Evolutionary conservation across 2,888 invertebrate species (phyloP).

Genomic region (Cataglyphis cursor): DNA sequence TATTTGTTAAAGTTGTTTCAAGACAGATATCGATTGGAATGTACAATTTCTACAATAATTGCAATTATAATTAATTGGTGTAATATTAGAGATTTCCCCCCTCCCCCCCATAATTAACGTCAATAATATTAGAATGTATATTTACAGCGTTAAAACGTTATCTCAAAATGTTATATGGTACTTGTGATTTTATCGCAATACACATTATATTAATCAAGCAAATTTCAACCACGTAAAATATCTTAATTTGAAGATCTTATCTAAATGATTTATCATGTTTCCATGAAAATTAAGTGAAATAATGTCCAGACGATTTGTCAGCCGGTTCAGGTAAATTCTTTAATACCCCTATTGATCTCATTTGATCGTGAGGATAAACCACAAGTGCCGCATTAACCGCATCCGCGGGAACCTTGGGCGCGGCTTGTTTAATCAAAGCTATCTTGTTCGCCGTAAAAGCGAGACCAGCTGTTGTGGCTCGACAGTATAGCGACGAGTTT

Average conservation of each 20-base stretch:
- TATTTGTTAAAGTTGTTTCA: conserved; percentile 33
- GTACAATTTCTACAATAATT: background rate
- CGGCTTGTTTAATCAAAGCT: conserved; percentile 71
- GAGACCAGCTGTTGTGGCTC: conserved; percentile 71
- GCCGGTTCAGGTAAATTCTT: conserved; percentile 40
- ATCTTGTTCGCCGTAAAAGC: conserved; percentile 70
- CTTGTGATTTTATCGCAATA: background rate
- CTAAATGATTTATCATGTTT: background rate
- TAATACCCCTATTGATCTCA: conserved; percentile 37
- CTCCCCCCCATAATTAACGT: conserved; percentile 4
- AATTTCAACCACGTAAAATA: background rate
- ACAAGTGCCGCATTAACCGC: conserved; percentile 57
- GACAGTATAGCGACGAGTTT: conserved; percentile 48
- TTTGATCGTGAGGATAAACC: conserved; percentile 44
- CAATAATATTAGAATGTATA: conserved; percentile 19
- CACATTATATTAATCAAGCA: background rate
- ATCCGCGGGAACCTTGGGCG: conserved; percentile 61
- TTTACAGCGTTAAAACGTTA: background rate
- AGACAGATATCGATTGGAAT: background rate
- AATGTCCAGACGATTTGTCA: conserved; percentile 44
- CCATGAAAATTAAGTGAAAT: background rate
- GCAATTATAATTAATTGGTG: conserved; percentile 7
- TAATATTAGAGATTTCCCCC: background rate
- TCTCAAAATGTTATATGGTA: background rate
- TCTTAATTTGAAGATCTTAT: background rate